A percentile compares a stretch with the other conserved stretches of the same genome.
phyloP scores from a whole-genome alignment of 2,113 vertebrate species.

The Crypturellus undulatus region DNA sequence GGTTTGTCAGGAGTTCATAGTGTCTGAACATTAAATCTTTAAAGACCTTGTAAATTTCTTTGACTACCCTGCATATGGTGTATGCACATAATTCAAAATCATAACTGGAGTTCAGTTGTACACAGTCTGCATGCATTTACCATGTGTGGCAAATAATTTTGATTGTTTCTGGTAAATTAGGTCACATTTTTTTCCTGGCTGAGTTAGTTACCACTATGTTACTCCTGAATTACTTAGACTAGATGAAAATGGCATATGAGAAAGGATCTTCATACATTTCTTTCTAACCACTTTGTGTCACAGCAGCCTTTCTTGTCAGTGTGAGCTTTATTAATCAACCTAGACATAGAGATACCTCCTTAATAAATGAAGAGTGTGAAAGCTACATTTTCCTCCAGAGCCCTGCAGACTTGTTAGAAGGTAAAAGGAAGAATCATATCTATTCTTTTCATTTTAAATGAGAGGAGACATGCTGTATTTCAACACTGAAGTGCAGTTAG shows the following conservation, averaged over 20 bases:
- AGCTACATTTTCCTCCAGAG: not conserved
- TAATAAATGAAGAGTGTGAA: conserved; percentile 5
- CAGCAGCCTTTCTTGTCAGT: not conserved
- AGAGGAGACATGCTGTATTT: not conserved
- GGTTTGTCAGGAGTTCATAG: not conserved
- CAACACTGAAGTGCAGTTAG: not conserved
- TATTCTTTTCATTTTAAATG: conserved; percentile 2
- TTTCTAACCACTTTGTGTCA: not conserved
- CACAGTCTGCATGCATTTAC: not conserved
- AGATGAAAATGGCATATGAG: conserved; percentile 18
- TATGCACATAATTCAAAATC: not conserved
- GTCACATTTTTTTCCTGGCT: not conserved
- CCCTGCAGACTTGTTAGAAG: not conserved
- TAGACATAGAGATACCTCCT: not conserved
- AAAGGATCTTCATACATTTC: conserved; percentile 13
- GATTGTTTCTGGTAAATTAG: conserved; percentile 54
- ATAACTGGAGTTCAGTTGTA: not conserved
- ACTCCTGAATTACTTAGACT: not conserved
- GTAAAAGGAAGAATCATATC: not conserved
- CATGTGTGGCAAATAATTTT: conserved; percentile 19
- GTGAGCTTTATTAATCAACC: conserved; percentile 31
- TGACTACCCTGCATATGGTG: not conserved
- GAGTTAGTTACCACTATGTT: not conserved
- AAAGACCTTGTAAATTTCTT: not conserved
- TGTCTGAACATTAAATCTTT: not conserved